Evolutionary conservation across 2,113 vertebrate genomes (phyloP), one percentile per base, ranked within the genome.

Genomic region (Lepidothrix coronata): DNA sequence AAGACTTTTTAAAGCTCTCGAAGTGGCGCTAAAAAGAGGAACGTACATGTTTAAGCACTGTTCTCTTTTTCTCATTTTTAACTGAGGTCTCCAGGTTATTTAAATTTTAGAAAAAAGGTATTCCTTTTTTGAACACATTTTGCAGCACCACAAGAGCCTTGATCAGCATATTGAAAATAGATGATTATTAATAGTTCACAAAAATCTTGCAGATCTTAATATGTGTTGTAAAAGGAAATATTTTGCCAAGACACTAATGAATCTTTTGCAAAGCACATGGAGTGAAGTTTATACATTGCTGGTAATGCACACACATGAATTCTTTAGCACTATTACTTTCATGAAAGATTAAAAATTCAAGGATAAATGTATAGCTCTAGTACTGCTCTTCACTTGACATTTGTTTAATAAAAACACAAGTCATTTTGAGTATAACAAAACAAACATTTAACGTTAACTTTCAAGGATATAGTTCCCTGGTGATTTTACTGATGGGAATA

Each of bases 1-100:
- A 58, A 95, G 89, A 82, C 46, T 83, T 97, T 97, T 96, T 91
- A 94, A 95, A 85, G 71, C 86, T 97, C 96, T 96, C 97, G 0
- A 88, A 97, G 93, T 39, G 88, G 89, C 68, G 87, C 76, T 97
- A 92, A 97, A 79, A 48, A 76, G 85, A 91, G 14, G 17, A 96
- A 85, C 3, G 4, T 66, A 81, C 12, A 4, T 35, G 28, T 70
- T 51, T 94, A 96, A 95, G 68, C 62, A 18, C 80, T 59, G 8
- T 46, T 93, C 44, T 67, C 44, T 24, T 71, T 61, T 75, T 44
- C 62, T 83, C 57, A 33, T 30, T 41, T 54, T 66, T 25, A 41
- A 54, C 66, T 43, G 70, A 81, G 9, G 21, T 48, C 18, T 89
- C 55, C 51, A 76, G 30, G 65, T 91, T 92, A 87, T 86, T 78